These are phyloP conservation scores for Ploceus nigricollis DNA, from an alignment of 2,113 vertebrate genomes.

Conservation along the genomic window DNA sequence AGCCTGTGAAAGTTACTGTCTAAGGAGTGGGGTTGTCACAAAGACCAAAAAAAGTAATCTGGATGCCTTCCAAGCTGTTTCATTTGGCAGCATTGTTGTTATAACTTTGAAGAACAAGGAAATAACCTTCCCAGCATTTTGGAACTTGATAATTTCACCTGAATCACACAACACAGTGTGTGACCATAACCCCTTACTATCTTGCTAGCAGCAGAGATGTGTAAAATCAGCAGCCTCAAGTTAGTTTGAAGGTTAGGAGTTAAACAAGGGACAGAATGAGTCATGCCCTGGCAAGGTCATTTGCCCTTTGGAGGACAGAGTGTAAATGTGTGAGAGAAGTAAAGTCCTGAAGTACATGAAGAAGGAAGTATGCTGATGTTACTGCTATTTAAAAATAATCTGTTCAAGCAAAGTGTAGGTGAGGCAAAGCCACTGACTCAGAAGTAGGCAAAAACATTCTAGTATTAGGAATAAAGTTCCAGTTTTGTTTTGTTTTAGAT, in stretches of 20 bases:
- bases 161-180: background rate
- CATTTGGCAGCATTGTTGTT: background rate
- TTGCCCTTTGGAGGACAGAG: background rate
- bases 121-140: background rate
- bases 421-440: background rate
- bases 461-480: background rate
- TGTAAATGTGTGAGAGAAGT: background rate
- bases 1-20: background rate
- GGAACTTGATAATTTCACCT: background rate
- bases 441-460: background rate
- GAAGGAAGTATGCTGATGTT: background rate
- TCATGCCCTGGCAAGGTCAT: constrained; percentile 56
- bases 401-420: background rate
- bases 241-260: background rate
- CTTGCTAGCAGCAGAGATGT: background rate
- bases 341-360: background rate
- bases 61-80: background rate
- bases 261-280: background rate
- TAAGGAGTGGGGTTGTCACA: background rate
- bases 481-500: background rate
- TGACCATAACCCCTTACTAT: background rate
- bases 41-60: background rate
- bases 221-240: background rate
- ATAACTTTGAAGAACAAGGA: background rate
- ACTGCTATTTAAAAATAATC: background rate